Evolutionary conservation across 1,140 invertebrate species (phyloP).

Genomic region (Philopotamus ludificatus): DNA sequence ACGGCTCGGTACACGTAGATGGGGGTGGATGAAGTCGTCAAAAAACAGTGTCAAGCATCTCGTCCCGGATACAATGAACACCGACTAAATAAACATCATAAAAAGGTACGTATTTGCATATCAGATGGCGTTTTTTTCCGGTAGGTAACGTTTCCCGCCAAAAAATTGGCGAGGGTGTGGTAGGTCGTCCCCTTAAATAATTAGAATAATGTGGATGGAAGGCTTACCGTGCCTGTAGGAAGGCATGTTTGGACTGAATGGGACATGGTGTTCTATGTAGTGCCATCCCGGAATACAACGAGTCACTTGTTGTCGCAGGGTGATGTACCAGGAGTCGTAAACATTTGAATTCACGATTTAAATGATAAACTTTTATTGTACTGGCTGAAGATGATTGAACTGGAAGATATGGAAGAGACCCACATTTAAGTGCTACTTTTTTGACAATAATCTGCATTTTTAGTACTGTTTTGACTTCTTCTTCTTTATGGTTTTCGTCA

Average conservation of each 20-base stretch:
- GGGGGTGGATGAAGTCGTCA: constrained; percentile 24
- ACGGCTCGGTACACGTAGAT: constrained; percentile 13
- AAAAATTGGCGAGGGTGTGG: not conserved
- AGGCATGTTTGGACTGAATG: constrained; percentile 12
- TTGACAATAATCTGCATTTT: too few species aligned
- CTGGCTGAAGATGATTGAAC: too few species aligned
- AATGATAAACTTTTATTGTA: too few species aligned
- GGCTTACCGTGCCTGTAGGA: constrained; percentile 11
- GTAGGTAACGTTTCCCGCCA: not conserved
- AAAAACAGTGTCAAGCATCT: constrained; percentile 8
- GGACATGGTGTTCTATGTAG: constrained; percentile 26
- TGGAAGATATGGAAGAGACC: too few species aligned
- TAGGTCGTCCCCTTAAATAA: constrained; percentile 8
- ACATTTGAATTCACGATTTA: too few species aligned
- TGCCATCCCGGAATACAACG: constrained; percentile 17
- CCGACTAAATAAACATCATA: not conserved
- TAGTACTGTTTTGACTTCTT: too few species aligned
- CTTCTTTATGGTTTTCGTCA: too few species aligned
- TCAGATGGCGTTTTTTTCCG: too few species aligned
- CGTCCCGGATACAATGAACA: not conserved
- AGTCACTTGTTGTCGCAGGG: constrained; percentile 24
- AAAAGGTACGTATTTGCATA: not conserved
- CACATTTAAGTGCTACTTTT: too few species aligned
- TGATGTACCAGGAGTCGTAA: too few species aligned
- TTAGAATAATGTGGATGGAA: constrained; percentile 20